phyloP scores from a whole-genome alignment of 2,888 invertebrate genomes.

The Philonicus albiceps region DNA sequence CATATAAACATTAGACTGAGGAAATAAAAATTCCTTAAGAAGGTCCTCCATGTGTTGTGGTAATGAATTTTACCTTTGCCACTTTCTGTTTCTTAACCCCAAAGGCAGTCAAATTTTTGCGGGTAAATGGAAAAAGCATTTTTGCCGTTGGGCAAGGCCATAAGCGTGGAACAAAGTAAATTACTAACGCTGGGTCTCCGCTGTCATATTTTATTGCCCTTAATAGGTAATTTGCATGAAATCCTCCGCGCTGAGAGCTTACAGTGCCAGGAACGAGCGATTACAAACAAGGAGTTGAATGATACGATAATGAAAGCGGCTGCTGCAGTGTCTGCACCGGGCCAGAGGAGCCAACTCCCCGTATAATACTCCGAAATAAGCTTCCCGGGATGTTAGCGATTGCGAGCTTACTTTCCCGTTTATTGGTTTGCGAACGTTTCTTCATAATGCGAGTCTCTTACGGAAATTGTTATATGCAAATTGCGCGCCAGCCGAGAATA shows the following conservation, averaged over 20 bases:
- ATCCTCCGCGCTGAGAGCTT: not conserved
- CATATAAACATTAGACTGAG: not conserved
- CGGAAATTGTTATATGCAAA: constrained; percentile 22
- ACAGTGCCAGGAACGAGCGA: not conserved
- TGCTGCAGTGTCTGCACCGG: not conserved
- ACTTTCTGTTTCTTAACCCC: not conserved
- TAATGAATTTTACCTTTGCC: not conserved
- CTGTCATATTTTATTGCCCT: not conserved
- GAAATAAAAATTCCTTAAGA: not conserved
- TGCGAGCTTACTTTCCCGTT: not conserved
- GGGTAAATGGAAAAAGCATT: not conserved
- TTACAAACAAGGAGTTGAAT: not conserved
- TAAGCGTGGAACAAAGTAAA: not conserved
- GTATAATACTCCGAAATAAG: not conserved
- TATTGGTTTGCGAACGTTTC: constrained; percentile 1
- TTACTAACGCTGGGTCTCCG: not conserved
- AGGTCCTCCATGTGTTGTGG: not conserved
- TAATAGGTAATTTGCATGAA: not conserved
- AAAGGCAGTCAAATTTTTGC: not conserved
- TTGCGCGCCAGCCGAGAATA: constrained; percentile 10
- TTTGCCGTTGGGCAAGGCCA: not conserved
- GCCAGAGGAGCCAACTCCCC: not conserved
- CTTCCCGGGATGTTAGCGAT: not conserved
- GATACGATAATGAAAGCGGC: not conserved
- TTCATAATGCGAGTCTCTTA: not conserved